phyloP scores from a whole-genome alignment of 2,113 vertebrate species.

The Solea senegalensis region DNA sequence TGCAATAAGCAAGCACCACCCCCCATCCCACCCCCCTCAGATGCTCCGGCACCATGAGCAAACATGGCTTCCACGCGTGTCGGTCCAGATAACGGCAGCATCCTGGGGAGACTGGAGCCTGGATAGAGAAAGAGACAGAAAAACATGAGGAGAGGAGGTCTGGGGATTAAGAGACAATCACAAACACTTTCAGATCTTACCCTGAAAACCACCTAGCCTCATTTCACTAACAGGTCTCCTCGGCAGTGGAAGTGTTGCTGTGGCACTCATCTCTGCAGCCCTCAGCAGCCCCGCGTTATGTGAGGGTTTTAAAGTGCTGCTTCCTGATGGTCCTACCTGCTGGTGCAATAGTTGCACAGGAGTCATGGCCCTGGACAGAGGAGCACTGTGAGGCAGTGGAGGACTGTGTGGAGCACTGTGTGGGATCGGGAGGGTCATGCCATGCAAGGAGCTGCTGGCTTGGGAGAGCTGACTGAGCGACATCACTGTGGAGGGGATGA shows the following conservation, averaged over 20 bases:
- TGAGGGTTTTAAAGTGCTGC: conserved; percentile 49
- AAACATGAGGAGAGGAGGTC: not conserved
- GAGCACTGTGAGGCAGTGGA: conserved; percentile 81
- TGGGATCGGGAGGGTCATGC: conserved; percentile 74
- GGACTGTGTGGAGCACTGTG: conserved; percentile 81
- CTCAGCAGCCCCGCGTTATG: conserved; percentile 73
- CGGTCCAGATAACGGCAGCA: conserved; percentile 72
- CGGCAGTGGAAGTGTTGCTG: conserved; percentile 84
- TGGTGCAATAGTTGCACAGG: conserved; percentile 77
- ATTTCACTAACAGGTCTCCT: conserved; percentile 81
- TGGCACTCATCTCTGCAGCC: conserved; percentile 74
- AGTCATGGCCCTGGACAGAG: conserved; percentile 82
- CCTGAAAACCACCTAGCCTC: conserved; percentile 78
- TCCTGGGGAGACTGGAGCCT: conserved; percentile 85
- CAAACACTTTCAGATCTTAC: conserved; percentile 46
- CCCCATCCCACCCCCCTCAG: conserved; percentile 43
- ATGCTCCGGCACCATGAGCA: conserved; percentile 69
- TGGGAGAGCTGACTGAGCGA: conserved; percentile 69
- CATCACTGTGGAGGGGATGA: conserved; percentile 77
- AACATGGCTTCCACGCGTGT: conserved; percentile 78
- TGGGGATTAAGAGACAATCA: not conserved
- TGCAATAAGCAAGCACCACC: conserved; percentile 81
- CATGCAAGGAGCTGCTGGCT: conserved; percentile 63
- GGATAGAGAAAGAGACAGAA: not conserved
- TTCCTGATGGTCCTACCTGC: conserved; percentile 60